Evolutionary conservation across 2,113 vertebrate genomes (phyloP).

Genomic region (Hiodon tergisus): DNA sequence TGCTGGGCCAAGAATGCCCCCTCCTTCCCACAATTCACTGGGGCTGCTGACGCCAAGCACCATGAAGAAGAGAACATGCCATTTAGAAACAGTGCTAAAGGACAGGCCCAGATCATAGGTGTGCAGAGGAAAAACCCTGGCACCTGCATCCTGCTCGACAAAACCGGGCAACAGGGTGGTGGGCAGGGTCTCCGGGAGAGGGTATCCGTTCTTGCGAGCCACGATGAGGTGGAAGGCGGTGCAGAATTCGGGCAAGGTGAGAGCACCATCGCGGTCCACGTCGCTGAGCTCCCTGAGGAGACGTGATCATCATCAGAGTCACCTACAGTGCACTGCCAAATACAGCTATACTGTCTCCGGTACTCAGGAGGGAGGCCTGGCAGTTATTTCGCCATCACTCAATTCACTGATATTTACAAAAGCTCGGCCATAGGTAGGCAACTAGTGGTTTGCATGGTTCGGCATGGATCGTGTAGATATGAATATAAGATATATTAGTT

Average conservation of each 20-base stretch:
- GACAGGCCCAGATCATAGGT: background rate
- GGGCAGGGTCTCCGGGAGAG: constrained; percentile 80
- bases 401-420: too few species aligned
- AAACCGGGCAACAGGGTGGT: constrained; percentile 69
- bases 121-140: background rate
- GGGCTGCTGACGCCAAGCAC: constrained; percentile 49
- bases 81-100: background rate
- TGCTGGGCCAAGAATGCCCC: constrained; percentile 50
- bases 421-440: too few species aligned
- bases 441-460: background rate
- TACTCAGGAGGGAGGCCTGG: background rate
- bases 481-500: too few species aligned
- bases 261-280: constrained; percentile 82
- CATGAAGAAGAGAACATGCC: background rate
- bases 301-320: background rate
- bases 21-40: constrained; percentile 50
- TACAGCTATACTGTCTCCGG: background rate
- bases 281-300: constrained; percentile 84
- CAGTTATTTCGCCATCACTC: background rate
- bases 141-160: constrained; percentile 51
- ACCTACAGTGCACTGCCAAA: background rate
- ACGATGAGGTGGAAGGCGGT: constrained; percentile 93
- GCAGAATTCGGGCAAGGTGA: constrained; percentile 85
- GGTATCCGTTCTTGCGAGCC: constrained; percentile 88
- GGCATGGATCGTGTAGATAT: too few species aligned